Evolutionary conservation across 2,113 vertebrate genomes (phyloP).

Genomic region (Strigops habroptila): DNA sequence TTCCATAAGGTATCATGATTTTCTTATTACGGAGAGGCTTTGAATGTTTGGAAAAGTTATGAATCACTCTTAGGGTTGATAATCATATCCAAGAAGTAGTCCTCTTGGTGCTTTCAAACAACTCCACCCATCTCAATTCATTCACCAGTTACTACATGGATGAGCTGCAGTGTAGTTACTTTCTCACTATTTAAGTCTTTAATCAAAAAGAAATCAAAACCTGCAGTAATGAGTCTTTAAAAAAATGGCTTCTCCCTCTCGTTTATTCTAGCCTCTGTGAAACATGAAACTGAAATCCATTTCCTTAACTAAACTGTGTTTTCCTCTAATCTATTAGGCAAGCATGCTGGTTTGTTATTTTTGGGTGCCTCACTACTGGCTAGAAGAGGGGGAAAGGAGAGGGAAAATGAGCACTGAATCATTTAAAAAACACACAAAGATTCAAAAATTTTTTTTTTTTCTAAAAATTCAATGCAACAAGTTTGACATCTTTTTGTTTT

Average conservation of each 20-base stretch:
- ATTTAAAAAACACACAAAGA: background rate
- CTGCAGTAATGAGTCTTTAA: background rate
- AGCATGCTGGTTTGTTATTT: background rate
- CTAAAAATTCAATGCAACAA: background rate
- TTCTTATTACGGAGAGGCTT: background rate
- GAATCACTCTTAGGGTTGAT: background rate
- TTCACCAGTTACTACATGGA: background rate
- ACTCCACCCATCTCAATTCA: slow-evolving; percentile 10
- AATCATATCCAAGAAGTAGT: slow-evolving; percentile 1
- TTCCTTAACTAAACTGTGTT: background rate
- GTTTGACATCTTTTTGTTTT: background rate
- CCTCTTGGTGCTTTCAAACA: slow-evolving; percentile 1
- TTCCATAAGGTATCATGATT: background rate
- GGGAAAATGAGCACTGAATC: background rate
- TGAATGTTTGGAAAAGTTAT: background rate
- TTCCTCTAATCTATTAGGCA: background rate
- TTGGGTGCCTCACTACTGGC: background rate
- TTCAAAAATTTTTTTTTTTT: background rate
- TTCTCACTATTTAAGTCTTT: background rate
- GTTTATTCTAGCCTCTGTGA: background rate
- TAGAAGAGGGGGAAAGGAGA: background rate
- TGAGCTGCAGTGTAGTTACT: background rate
- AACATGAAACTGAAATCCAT: background rate
- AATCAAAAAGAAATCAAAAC: slow-evolving; percentile 1
- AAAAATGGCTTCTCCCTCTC: background rate